Percentiles rank a stretch among this genome's conserved stretches.
Conservation (phyloP, 2,888 invertebrate genomes). For the Ceratothoa steindachneri region DNA sequence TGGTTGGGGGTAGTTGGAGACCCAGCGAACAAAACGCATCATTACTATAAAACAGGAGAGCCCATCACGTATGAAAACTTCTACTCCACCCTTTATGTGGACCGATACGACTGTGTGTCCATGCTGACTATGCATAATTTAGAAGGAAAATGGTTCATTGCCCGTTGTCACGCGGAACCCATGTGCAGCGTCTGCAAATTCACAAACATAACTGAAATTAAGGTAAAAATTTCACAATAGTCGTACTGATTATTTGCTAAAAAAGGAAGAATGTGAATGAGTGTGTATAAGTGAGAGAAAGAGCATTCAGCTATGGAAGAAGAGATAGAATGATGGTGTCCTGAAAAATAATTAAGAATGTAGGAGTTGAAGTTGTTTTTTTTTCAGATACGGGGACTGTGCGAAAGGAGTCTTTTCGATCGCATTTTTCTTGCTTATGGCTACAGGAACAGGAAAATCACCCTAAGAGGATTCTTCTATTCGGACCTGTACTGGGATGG, state of each 20-base stretch:
- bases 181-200: slow-evolving; percentile 1
- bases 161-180: neutral
- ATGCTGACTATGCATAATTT: neutral
- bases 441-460: neutral
- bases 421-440: neutral
- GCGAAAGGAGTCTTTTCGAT: slow-evolving; percentile 4
- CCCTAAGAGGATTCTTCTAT: neutral
- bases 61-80: neutral
- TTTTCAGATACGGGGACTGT: slow-evolving; percentile 10
- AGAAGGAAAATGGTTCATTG: slow-evolving; percentile 8
- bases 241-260: too few species aligned
- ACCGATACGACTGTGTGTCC: neutral
- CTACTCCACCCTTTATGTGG: neutral
- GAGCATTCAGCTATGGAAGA: too few species aligned
- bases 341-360: too few species aligned
- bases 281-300: too few species aligned
- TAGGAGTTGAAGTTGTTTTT: too few species aligned
- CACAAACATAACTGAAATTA: neutral
- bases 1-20: neutral
- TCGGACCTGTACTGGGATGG: too few species aligned
- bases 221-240: too few species aligned
- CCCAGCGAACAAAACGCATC: neutral
- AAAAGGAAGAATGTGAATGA: too few species aligned
- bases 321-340: too few species aligned
- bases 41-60: neutral